These are phyloP conservation scores for Tridacna crocea DNA, from an alignment of 2,888 invertebrate species.

Conservation along the genomic window DNA sequence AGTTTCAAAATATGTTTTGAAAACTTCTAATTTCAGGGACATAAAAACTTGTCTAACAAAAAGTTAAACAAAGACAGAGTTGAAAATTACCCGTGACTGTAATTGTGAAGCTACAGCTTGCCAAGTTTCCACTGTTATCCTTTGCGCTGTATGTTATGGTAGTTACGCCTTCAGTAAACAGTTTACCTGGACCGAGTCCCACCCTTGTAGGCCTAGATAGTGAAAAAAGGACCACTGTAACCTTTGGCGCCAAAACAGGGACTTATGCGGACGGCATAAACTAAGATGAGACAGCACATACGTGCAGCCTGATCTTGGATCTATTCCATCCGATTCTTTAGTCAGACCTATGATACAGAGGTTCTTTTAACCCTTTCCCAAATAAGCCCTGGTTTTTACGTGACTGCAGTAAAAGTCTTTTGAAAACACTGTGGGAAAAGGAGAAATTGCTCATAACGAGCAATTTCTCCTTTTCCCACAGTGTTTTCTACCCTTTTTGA, in stretches of 20 bases:
- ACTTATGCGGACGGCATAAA: not conserved
- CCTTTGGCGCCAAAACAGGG: not conserved
- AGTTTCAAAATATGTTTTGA: too few relatives aligned
- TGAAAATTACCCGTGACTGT: constrained; percentile 39
- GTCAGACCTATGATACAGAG: too few relatives aligned
- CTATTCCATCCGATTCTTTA: too few relatives aligned
- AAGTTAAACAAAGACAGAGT: too few relatives aligned
- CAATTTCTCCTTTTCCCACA: too few relatives aligned
- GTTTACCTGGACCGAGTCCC: constrained; percentile 34
- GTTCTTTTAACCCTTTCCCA: not conserved
- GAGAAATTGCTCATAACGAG: not conserved
- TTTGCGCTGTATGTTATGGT: constrained; percentile 49
- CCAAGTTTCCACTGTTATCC: constrained; percentile 53
- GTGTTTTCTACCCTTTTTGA: too few relatives aligned
- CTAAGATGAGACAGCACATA: not conserved
- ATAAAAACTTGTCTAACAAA: too few relatives aligned
- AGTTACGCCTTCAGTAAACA: constrained; percentile 33
- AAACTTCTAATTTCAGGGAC: too few relatives aligned
- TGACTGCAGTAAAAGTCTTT: too few relatives aligned
- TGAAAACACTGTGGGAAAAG: not conserved
- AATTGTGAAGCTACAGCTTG: constrained; percentile 44
- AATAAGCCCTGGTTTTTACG: too few relatives aligned
- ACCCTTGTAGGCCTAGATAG: constrained; percentile 31
- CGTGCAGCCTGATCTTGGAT: not conserved
- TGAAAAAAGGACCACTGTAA: not conserved